Conservation (phyloP, 2,888 invertebrate species). For the Orthosia gracilis region DNA sequence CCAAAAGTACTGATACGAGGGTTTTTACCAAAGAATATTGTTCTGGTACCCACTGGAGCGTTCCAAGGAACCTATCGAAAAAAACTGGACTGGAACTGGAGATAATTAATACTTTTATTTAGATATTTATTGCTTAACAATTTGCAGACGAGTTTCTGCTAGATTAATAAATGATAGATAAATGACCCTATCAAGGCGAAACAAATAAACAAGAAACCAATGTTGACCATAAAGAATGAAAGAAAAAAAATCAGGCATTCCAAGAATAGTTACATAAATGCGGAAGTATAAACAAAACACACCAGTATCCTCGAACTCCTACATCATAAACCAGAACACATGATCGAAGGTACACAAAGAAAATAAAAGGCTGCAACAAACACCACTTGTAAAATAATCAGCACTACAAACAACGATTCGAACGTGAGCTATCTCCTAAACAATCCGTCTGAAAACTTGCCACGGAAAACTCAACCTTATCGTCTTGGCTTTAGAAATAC, state of each 20-base stretch:
- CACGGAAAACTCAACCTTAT: constrained; percentile 61
- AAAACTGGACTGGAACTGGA: too few relatives aligned
- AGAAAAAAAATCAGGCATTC: background rate
- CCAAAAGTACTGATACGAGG: too few relatives aligned
- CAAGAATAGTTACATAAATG: background rate
- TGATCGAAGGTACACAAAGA: constrained; percentile 60
- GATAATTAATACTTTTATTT: too few relatives aligned
- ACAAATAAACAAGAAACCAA: background rate
- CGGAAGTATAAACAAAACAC: constrained; percentile 37
- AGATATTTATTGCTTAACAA: too few relatives aligned
- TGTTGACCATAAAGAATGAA: background rate
- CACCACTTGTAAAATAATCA: constrained; percentile 80
- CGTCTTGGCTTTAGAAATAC: constrained; percentile 30
- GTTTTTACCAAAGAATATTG: too few relatives aligned
- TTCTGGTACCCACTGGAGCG: too few relatives aligned
- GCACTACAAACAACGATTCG: constrained; percentile 83
- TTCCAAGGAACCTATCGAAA: too few relatives aligned
- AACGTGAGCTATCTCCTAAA: constrained; percentile 80
- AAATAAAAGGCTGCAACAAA: constrained; percentile 68
- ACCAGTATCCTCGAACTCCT: constrained; percentile 34
- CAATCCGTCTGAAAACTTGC: constrained; percentile 37
- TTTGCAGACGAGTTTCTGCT: too few relatives aligned
- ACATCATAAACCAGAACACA: constrained; percentile 57
- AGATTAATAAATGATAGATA: too few relatives aligned
- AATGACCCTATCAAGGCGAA: too few relatives aligned